These are phyloP conservation scores for Actinernus sp. DNA, from an alignment of 92 coral and sea anemone species.

Conservation along the genomic window DNA sequence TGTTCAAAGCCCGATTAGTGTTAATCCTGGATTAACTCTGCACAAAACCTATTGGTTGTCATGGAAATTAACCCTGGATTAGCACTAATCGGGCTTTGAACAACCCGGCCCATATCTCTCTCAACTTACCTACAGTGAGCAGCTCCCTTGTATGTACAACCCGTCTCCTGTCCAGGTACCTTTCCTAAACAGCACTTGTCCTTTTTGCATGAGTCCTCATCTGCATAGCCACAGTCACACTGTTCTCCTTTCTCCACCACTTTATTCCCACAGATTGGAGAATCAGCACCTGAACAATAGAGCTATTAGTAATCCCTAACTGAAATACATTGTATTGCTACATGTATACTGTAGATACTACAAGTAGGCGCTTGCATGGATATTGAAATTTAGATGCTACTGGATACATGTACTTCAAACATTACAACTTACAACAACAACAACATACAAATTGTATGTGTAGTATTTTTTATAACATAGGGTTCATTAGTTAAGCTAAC, in stretches of 20 bases:
- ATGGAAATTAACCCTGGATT: no score
- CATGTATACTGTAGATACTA: neutral
- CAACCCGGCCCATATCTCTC: no score
- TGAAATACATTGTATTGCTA: neutral
- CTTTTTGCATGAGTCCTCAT: constrained; percentile 30
- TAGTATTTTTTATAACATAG: no score
- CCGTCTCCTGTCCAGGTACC: neutral
- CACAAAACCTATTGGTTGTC: no score
- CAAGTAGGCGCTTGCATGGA: no score
- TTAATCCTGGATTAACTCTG: no score
- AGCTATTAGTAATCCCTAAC: neutral
- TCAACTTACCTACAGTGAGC: constrained; percentile 71
- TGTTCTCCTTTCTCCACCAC: constrained; percentile 79
- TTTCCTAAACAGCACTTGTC: constrained; percentile 71
- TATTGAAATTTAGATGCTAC: no score
- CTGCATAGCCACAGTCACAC: constrained; percentile 81
- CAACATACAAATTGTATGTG: no score
- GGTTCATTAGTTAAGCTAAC: no score
- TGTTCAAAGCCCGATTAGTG: neutral
- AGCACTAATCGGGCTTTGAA: no score
- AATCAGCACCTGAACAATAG: constrained; percentile 50
- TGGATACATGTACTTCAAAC: no score
- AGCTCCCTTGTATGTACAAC: constrained; percentile 38
- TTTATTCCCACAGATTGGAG: constrained; percentile 91
- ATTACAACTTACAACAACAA: no score